These are phyloP conservation scores for Cryptus viduatorius DNA, from an alignment of 2,888 invertebrate species.

Conservation along the genomic window DNA sequence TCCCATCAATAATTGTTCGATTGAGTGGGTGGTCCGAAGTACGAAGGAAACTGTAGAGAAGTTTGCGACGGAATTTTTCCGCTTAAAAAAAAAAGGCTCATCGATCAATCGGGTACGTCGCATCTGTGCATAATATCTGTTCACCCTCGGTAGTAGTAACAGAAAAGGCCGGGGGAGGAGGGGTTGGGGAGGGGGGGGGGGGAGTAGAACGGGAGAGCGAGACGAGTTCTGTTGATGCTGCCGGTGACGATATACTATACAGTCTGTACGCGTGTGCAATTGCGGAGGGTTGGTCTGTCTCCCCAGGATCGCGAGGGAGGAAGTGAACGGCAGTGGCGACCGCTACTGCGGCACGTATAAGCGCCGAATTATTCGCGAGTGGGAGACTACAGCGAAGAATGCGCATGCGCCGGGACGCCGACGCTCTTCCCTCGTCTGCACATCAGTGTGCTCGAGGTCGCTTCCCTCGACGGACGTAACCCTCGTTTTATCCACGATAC, in stretches of 20 bases:
- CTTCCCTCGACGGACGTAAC: constrained; percentile 76
- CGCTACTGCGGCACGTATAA: constrained; percentile 32
- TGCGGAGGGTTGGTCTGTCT: constrained; percentile 12
- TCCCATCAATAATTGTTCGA: constrained; percentile 7
- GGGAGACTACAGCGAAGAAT: constrained; percentile 48
- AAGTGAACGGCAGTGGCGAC: constrained; percentile 15
- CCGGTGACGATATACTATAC: constrained; percentile 20
- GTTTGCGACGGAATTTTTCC: background rate
- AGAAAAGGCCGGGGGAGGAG: background rate
- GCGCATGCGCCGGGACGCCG: constrained; percentile 73
- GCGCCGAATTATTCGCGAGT: constrained; percentile 50
- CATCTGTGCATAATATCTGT: constrained; percentile 37
- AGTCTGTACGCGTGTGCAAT: constrained; percentile 18
- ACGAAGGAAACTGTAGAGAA: background rate
- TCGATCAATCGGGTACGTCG: constrained; percentile 28
- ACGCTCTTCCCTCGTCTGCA: constrained; percentile 61
- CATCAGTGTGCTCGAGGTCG: constrained; percentile 77
- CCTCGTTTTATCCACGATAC: constrained; percentile 10
- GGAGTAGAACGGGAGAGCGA: constrained; percentile 2
- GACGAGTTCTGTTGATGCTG: constrained; percentile 29
- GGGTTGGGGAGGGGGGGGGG: background rate
- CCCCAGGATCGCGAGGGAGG: constrained; percentile 44
- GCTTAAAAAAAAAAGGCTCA: background rate
- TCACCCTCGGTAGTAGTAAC: background rate
- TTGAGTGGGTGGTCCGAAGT: background rate